Base-by-base conservation (phyloP, 2,888 invertebrate genomes). In the Euproctis similis region DNA sequence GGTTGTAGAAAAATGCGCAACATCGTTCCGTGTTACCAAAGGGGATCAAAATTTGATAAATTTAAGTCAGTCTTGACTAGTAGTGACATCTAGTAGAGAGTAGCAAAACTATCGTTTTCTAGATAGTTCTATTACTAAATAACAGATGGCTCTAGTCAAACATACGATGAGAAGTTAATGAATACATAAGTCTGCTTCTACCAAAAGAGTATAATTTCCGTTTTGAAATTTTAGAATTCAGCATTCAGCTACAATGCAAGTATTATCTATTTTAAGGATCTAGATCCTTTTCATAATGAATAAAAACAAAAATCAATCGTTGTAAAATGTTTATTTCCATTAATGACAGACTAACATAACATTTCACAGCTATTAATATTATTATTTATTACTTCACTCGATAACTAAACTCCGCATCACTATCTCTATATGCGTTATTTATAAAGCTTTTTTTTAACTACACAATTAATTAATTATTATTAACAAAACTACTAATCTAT, bases 321-420 rank as follows among this genome's bases (percentile, higher is more conserved):
- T 70, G 63, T 70, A 73, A 72, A 73, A 66, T 62, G 52, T 80
- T 76, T 76, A 75, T 75, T 75, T 67, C 53, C 62, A 64, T 72
- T 63, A 64, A 68, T 70, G 68, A 70, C 65, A 67, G 60, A 71
- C 65, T 70, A 71, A 71, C 74, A 69, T 73, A 75, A 75, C 67
- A 70, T 59, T 49, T 59, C 36, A 62, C 59, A 50, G 73, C 67
- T 59, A 62, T 61, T n/a, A n/a, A n/a, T n/a, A n/a, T n/a, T n/a
- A n/a, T n/a, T n/a, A n/a, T n/a, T n/a, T 68, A 68, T 61, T 70
- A 64, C 55, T 67, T 14, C 69, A 63, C 63, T 62, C 6, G 14
- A n/a, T 14, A 14, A 14, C 62, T 63, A 69, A 50, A 52, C 42
- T 44, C 54, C 60, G 58, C 58, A 50, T 53, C 34, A 58, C 51